Conservation (phyloP, 1,140 invertebrate genomes). For the Drosophila guanche region DNA sequence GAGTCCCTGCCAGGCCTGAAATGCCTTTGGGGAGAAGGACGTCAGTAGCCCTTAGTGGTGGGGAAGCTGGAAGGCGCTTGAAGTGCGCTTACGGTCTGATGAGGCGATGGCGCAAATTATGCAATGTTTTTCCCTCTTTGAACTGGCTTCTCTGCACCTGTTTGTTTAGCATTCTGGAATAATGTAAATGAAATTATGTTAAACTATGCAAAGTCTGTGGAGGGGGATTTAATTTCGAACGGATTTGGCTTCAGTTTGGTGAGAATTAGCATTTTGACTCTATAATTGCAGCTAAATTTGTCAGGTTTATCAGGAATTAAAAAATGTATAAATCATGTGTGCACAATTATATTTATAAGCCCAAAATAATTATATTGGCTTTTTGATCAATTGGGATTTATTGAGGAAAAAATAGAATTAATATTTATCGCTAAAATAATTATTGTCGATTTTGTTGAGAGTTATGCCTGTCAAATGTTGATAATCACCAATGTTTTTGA, state of each 20-base stretch:
- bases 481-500: not conserved
- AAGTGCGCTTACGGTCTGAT: conserved; percentile 62
- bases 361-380: not conserved
- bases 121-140: conserved; percentile 48
- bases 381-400: conserved; percentile 1
- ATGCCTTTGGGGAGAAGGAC: conserved; percentile 47
- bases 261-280: too few species aligned
- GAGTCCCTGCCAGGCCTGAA: conserved; percentile 36
- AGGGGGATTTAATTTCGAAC: conserved; percentile 21
- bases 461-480: too few species aligned
- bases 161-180: conserved; percentile 35
- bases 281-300: too few species aligned
- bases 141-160: conserved; percentile 10
- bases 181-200: conserved; percentile 49
- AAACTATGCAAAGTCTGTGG: conserved; percentile 44
- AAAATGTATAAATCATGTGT: too few species aligned
- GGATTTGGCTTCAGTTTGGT: not conserved
- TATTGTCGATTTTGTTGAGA: too few species aligned
- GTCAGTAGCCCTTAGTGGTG: conserved; percentile 20
- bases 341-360: too few species aligned
- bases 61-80: conserved; percentile 17
- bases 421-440: too few species aligned
- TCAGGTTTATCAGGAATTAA: too few species aligned
- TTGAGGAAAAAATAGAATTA: not conserved
- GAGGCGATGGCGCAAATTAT: conserved; percentile 56